These are phyloP conservation scores for Penelope pileata DNA, from an alignment of 2,113 vertebrate species.

Conservation along the genomic window DNA sequence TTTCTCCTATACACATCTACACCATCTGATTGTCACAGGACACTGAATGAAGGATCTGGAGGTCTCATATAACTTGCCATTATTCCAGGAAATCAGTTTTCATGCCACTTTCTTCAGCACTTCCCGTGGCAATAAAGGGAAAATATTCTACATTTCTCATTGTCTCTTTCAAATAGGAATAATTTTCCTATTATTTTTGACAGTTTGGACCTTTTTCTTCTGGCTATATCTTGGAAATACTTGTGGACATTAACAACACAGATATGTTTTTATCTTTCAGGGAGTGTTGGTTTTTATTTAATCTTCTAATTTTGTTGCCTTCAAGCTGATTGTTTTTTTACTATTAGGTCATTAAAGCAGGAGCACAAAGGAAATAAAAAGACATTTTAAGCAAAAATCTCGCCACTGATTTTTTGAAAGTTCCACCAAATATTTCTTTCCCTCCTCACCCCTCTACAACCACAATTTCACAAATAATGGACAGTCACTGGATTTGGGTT, in stretches of 20 bases:
- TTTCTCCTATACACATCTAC: background rate
- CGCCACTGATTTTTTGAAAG: background rate
- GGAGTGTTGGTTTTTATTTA: slow-evolving; percentile 22
- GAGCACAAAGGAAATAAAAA: background rate
- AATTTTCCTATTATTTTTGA: background rate
- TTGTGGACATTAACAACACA: background rate
- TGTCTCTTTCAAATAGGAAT: background rate
- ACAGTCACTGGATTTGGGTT: background rate
- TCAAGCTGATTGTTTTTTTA: background rate
- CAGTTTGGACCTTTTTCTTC: background rate
- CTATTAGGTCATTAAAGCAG: background rate
- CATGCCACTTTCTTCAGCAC: background rate
- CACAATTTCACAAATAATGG: background rate
- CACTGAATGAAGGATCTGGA: background rate
- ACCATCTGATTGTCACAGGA: background rate
- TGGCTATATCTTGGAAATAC: background rate
- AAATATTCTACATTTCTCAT: background rate
- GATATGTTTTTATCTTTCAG: background rate
- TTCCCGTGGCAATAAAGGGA: background rate
- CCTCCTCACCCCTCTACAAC: background rate
- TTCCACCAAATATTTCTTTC: background rate
- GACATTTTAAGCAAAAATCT: background rate
- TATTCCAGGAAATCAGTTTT: background rate
- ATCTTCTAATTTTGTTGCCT: slow-evolving; percentile 38
- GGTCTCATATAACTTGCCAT: background rate